These are phyloP conservation scores for Lontra canadensis DNA, from an alignment of 2,113 vertebrate species.

Conservation along the genomic window DNA sequence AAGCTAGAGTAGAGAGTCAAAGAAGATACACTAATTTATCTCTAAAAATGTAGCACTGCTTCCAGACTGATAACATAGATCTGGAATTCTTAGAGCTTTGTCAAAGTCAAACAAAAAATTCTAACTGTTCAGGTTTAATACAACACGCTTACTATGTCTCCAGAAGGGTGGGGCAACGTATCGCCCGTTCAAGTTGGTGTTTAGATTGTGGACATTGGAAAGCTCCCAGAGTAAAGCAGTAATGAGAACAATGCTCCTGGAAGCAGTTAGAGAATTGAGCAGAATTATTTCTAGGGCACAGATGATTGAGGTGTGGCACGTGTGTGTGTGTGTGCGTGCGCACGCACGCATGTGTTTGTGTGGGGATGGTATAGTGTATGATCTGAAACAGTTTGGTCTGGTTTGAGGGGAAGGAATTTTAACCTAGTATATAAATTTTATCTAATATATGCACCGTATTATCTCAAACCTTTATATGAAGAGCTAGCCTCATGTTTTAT, in stretches of 20 bases:
- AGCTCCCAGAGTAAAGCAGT: background rate
- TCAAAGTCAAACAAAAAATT: constrained; percentile 58
- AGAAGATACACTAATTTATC: constrained; percentile 72
- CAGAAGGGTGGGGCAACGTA: background rate
- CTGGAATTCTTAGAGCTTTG: constrained; percentile 62
- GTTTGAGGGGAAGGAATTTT: background rate
- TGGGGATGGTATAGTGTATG: background rate
- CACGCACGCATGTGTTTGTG: fast-evolving
- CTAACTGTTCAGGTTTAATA: constrained; percentile 62
- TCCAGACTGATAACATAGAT: constrained; percentile 59
- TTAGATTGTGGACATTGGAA: background rate
- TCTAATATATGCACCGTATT: background rate
- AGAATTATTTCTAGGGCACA: background rate
- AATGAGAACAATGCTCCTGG: background rate
- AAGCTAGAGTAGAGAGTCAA: constrained; percentile 66
- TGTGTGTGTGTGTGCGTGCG: background rate
- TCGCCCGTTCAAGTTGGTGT: background rate
- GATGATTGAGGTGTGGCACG: fast-evolving
- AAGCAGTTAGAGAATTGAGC: background rate
- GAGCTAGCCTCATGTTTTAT: background rate
- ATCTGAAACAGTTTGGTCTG: background rate
- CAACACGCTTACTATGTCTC: background rate
- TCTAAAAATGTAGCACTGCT: background rate
- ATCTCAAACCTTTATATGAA: constrained; percentile 36
- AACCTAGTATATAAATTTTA: background rate